phyloP scores from a whole-genome alignment of 2,113 vertebrate genomes.

The Talpa occidentalis region DNA sequence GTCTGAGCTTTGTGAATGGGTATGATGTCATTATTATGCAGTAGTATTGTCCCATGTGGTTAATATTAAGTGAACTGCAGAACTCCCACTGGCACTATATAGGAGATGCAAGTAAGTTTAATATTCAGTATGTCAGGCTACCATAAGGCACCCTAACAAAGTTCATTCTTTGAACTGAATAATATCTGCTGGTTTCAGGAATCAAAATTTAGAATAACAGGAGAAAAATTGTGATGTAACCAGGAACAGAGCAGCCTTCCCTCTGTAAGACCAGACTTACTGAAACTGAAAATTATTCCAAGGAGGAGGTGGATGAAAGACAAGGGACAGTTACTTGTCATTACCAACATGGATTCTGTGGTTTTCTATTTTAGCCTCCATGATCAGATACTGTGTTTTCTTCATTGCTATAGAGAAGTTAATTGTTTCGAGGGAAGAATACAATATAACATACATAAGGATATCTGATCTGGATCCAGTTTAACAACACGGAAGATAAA shows the following conservation, averaged over 20 bases:
- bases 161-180: neutral
- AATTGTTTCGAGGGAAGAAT: conserved; percentile 63
- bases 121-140: conserved; percentile 12
- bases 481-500: conserved; percentile 71
- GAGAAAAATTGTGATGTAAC: neutral
- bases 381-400: conserved; percentile 16
- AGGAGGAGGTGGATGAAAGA: conserved; percentile 41
- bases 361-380: conserved; percentile 33
- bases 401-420: conserved; percentile 62
- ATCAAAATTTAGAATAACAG: conserved; percentile 34
- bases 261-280: neutral
- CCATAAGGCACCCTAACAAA: neutral
- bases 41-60: neutral
- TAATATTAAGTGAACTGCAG: conserved; percentile 3
- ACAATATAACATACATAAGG: conserved; percentile 14
- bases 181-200: conserved; percentile 16
- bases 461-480: conserved; percentile 20
- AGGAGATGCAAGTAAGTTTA: conserved; percentile 27
- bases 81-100: neutral
- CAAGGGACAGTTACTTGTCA: neutral
- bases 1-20: neutral
- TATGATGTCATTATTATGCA: neutral
- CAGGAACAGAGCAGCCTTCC: conserved; percentile 54
- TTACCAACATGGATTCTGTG: neutral
- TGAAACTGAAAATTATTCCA: neutral